A percentile compares a stretch with the other conserved stretches of the same genome.
phyloP scores from a whole-genome alignment of 2,797 vertebrate genomes.

The Halcyon badia region DNA sequence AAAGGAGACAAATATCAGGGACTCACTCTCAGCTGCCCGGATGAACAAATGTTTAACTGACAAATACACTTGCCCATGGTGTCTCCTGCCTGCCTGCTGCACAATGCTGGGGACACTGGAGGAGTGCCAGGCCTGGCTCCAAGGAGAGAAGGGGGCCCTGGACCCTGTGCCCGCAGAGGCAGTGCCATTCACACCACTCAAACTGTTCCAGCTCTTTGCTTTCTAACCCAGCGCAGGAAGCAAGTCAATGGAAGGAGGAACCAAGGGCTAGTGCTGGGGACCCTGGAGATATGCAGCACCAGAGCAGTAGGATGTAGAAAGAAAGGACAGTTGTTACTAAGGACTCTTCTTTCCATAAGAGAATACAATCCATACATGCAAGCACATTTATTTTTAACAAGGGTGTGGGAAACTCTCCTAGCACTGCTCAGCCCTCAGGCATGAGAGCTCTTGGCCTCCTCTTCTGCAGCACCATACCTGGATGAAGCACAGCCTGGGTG shows the following conservation, averaged over 20 bases:
- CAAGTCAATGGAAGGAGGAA: fast-evolving
- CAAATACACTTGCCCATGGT: neutral
- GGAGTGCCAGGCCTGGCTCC: neutral
- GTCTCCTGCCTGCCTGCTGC: neutral
- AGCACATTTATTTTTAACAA: neutral
- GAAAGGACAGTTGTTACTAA: neutral
- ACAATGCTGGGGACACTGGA: neutral
- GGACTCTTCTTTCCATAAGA: neutral
- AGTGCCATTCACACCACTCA: fast-evolving
- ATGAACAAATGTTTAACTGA: neutral
- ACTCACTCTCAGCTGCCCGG: neutral
- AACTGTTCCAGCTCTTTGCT: neutral
- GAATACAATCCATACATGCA: neutral
- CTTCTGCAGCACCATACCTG: neutral
- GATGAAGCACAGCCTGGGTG: neutral
- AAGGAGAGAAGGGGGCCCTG: neutral
- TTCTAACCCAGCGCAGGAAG: fast-evolving
- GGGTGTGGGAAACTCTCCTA: neutral
- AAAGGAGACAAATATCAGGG: neutral
- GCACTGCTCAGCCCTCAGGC: neutral
- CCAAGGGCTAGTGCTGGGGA: neutral
- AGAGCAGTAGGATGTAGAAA: neutral
- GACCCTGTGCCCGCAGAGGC: neutral
- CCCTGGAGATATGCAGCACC: fast-evolving
- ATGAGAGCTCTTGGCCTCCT: neutral